Conservation (phyloP, 2,888 invertebrate species). For the Chrysodeixis includens region DNA sequence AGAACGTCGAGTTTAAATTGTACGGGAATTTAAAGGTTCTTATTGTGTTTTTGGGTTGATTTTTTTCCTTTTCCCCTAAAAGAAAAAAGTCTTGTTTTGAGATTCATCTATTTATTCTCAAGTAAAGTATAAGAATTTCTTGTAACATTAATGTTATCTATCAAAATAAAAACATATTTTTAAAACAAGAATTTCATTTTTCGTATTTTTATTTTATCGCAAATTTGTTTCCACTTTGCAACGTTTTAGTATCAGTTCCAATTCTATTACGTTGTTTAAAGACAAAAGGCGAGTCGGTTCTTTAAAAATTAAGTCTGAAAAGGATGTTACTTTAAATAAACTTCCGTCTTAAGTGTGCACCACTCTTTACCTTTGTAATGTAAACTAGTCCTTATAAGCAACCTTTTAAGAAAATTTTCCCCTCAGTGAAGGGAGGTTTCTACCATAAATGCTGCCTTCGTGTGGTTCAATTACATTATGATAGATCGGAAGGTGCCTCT, state of each 20-base stretch:
- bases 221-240: too few relatives aligned
- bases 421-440: constrained; percentile 23
- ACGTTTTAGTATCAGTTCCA: too few relatives aligned
- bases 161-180: too few relatives aligned
- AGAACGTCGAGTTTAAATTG: constrained; percentile 39
- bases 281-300: too few relatives aligned
- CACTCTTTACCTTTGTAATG: constrained; percentile 7
- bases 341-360: constrained; percentile 11
- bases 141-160: too few relatives aligned
- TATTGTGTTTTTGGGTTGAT: not conserved
- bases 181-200: too few relatives aligned
- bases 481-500: constrained; percentile 37
- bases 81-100: too few relatives aligned
- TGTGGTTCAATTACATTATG: constrained; percentile 54
- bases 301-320: not conserved
- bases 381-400: constrained; percentile 39
- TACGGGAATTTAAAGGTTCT: constrained; percentile 3
- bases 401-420: constrained; percentile 47
- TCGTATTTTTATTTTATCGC: too few relatives aligned
- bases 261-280: too few relatives aligned
- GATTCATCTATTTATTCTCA: too few relatives aligned
- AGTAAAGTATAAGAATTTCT: too few relatives aligned
- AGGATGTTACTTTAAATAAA: not conserved
- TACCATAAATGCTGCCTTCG: constrained; percentile 44
- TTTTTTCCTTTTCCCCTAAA: not conserved